Percentiles rank a stretch among this genome's conserved stretches.
Evolutionary conservation across 23 tunicate species (phyloP).

Genomic region (Diplosoma virens): DNA sequence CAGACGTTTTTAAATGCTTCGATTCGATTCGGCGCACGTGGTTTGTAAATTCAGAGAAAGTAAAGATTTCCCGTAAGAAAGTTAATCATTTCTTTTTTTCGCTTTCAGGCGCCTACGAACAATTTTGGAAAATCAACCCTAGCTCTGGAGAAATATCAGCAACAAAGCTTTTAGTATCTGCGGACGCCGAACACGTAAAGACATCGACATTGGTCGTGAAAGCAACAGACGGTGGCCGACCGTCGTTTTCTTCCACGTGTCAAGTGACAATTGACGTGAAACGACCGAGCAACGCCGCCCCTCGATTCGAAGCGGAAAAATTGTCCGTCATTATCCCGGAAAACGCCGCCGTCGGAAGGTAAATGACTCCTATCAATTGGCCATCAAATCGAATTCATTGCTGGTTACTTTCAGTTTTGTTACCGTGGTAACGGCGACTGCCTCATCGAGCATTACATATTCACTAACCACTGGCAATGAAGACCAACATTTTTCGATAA

Average conservation of each 20-base stretch:
- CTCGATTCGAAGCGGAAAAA: slow-evolving; percentile 36
- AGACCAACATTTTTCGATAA: slow-evolving; percentile 30
- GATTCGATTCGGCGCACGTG: too few species aligned
- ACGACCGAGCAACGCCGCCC: slow-evolving; percentile 5
- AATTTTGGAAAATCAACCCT: slow-evolving; percentile 50
- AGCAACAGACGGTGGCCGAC: slow-evolving; percentile 45
- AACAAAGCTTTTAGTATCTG: background rate
- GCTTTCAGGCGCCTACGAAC: slow-evolving; percentile 37
- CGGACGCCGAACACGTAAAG: background rate
- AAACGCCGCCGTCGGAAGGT: slow-evolving; percentile 49
- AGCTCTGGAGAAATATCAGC: slow-evolving; percentile 49
- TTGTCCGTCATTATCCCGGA: slow-evolving; percentile 18
- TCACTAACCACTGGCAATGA: slow-evolving; percentile 10
- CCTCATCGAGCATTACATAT: slow-evolving; percentile 54
- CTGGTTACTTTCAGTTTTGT: slow-evolving; percentile 22
- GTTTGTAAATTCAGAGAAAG: too few species aligned
- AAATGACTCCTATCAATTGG: too few species aligned
- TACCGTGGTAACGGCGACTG: slow-evolving; percentile 40
- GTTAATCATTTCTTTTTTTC: background rate
- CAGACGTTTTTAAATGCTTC: too few species aligned
- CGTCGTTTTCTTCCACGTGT: slow-evolving; percentile 13
- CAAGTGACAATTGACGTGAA: slow-evolving; percentile 25
- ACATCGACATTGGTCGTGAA: slow-evolving; percentile 16
- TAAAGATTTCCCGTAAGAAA: too few species aligned
- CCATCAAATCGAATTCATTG: too few species aligned